Conservation (phyloP, 2,888 invertebrate species). For the Ichneumoninae sp. region DNA sequence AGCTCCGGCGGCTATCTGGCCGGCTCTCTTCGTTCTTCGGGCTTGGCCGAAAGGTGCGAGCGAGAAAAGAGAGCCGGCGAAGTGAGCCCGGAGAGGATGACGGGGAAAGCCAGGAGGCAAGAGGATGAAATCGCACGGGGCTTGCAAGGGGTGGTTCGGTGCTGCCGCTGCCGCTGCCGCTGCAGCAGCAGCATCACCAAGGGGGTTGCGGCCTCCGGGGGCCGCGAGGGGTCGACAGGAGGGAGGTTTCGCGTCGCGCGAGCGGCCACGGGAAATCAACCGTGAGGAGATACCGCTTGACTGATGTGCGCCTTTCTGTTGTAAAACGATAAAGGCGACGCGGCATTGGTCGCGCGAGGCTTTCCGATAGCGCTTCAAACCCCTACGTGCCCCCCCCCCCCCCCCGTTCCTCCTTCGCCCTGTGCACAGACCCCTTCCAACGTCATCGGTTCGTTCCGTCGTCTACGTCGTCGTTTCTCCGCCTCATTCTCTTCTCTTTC, state of each 20-base stretch:
- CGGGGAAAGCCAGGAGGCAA: conserved; percentile 7
- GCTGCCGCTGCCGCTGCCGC: conserved; percentile 29
- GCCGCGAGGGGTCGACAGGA: conserved; percentile 49
- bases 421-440: conserved; percentile 18
- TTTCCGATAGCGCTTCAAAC: conserved; percentile 80
- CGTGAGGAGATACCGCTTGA: conserved; percentile 85
- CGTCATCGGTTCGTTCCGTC: conserved; percentile 40
- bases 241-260: conserved; percentile 71
- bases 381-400: conserved; percentile 68
- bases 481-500: conserved; percentile 67
- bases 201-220: conserved; percentile 38
- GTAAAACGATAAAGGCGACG: conserved; percentile 84
- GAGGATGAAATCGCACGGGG: conserved; percentile 48
- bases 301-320: conserved; percentile 85
- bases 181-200: background rate
- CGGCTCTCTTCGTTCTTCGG: conserved; percentile 24
- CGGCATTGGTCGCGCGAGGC: conserved; percentile 83
- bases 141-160: conserved; percentile 47
- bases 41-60: conserved; percentile 25
- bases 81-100: conserved; percentile 18
- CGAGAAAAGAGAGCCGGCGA: conserved; percentile 14
- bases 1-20: conserved; percentile 24
- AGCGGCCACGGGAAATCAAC: conserved; percentile 85
- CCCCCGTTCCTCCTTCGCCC: background rate
- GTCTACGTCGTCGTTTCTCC: conserved; percentile 48